Conservation (phyloP, 2,888 invertebrate genomes). For the Therioaphis trifolii region DNA sequence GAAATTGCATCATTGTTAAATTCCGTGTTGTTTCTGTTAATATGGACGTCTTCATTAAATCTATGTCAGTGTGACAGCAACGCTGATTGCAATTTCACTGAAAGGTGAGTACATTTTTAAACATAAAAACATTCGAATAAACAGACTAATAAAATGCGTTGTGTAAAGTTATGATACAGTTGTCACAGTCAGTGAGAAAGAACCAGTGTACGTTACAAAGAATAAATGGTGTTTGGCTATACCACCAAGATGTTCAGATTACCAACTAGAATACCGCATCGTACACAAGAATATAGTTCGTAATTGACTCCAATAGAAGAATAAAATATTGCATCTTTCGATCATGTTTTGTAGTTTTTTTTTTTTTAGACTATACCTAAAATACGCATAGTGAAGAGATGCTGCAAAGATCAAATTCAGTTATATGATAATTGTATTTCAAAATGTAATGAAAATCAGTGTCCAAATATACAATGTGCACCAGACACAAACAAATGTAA, state of each 20-base stretch:
- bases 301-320: too few relatives aligned
- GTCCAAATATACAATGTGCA: slow-evolving; percentile 39
- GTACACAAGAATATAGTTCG: slow-evolving; percentile 30
- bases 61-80: neutral
- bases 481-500: slow-evolving; percentile 13
- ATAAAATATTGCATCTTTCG: neutral
- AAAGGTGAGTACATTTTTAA: slow-evolving; percentile 33
- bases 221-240: slow-evolving; percentile 40
- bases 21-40: neutral
- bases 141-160: too few relatives aligned
- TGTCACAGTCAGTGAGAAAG: slow-evolving; percentile 16
- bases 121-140: too few relatives aligned
- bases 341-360: neutral
- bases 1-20: neutral
- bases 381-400: slow-evolving; percentile 1
- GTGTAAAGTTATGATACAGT: slow-evolving; percentile 24
- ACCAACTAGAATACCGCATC: slow-evolving; percentile 3
- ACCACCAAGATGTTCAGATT: slow-evolving; percentile 35
- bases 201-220: slow-evolving; percentile 16
- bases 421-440: slow-evolving; percentile 21
- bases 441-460: neutral
- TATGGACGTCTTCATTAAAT: neutral
- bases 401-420: slow-evolving; percentile 36
- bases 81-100: slow-evolving; percentile 11
- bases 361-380: slow-evolving; percentile 35